phyloP scores from a whole-genome alignment of 2,797 vertebrate species.

The Benthosema pterotum region DNA sequence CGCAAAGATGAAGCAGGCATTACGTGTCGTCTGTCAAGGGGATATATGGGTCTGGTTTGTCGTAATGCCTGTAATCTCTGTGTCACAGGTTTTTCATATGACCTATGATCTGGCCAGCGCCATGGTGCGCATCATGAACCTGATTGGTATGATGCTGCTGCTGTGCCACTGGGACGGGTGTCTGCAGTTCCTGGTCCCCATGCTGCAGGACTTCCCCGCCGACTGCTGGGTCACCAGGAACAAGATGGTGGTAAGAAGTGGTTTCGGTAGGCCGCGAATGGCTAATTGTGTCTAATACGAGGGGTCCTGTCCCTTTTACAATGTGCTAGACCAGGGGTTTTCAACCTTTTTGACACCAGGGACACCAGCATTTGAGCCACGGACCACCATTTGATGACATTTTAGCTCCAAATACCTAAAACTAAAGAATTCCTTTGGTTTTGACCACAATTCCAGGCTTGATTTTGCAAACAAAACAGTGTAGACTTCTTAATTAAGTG shows the following conservation, averaged over 20 bases:
- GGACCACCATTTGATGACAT: no score
- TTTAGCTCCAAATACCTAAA: no score
- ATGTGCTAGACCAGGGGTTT: no score
- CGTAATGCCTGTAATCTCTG: constrained; percentile 55
- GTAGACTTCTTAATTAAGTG: no score
- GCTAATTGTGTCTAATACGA: no score
- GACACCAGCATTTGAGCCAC: no score
- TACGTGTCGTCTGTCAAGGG: constrained; percentile 12
- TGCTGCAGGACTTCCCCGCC: constrained; percentile 95
- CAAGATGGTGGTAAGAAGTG: constrained; percentile 92
- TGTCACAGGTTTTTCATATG: constrained; percentile 95
- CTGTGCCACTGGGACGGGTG: constrained; percentile 99
- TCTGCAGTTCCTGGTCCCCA: constrained; percentile 96
- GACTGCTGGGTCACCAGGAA: constrained; percentile 98
- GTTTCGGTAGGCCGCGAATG: not conserved
- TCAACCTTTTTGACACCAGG: no score
- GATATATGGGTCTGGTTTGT: constrained; percentile 23
- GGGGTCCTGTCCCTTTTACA: no score
- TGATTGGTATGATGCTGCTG: constrained; percentile 98
- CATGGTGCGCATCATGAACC: constrained; percentile 94
- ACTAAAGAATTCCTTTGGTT: no score
- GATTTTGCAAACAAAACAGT: no score
- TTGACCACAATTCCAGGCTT: no score
- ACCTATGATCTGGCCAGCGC: constrained; percentile 98
- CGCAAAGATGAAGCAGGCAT: constrained; percentile 14